Evolutionary conservation across 2,888 invertebrate species (phyloP).

Genomic region (Metacarcinus magister): DNA sequence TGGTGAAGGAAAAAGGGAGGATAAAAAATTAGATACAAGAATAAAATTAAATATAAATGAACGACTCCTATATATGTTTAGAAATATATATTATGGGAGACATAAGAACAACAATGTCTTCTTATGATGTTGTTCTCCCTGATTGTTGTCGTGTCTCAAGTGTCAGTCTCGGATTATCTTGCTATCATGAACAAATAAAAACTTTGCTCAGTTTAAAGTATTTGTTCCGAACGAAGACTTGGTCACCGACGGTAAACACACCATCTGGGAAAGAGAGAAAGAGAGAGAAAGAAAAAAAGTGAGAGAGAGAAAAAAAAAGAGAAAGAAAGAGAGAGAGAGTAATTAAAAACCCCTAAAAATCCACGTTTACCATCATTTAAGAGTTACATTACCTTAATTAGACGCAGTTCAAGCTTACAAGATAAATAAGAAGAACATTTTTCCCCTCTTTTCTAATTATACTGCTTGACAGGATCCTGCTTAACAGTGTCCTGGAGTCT

Average conservation of each 20-base stretch:
- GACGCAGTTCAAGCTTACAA: neutral
- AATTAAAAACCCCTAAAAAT: conserved; percentile 4
- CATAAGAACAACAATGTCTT: neutral
- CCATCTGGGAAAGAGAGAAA: conserved; percentile 34
- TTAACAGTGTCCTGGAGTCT: neutral
- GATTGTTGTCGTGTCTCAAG: neutral
- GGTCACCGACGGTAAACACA: conserved; percentile 31
- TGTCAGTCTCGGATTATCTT: neutral
- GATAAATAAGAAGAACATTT: neutral
- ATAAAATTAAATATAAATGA: neutral
- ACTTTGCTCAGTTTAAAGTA: conserved; percentile 33
- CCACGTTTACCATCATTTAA: neutral
- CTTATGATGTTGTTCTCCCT: neutral
- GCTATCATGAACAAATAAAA: conserved; percentile 28
- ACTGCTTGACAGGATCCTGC: neutral
- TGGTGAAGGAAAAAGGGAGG: neutral
- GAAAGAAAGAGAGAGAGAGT: neutral
- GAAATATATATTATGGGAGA: neutral
- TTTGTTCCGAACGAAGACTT: neutral
- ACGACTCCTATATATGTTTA: neutral
- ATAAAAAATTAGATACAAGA: neutral
- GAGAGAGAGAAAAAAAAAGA: conserved; percentile 29
- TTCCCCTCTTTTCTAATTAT: neutral
- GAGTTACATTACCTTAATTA: conserved; percentile 43
- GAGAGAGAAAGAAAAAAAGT: conserved; percentile 43